A percentile compares a stretch with the other conserved stretches of the same genome.
These are phyloP conservation scores for Nysson spinosus DNA, from an alignment of 2,888 invertebrate genomes.

Conservation along the genomic window DNA sequence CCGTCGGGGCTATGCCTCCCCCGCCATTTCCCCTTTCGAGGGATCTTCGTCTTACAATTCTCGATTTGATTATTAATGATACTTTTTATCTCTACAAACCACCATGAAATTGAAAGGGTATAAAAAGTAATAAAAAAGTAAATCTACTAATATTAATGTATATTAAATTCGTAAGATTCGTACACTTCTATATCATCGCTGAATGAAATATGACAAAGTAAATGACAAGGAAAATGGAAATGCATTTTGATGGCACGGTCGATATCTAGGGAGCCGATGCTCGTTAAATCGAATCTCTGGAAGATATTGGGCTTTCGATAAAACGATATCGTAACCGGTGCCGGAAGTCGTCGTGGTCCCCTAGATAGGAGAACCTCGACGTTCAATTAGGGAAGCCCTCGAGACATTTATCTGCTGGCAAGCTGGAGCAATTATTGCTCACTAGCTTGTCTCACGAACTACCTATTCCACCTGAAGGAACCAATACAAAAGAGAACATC, in stretches of 20 bases:
- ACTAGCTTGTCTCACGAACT: neutral
- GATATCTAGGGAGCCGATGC: too few relatives aligned
- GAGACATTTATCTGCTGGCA: conserved; percentile 7
- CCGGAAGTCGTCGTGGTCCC: neutral
- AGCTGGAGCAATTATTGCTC: conserved; percentile 16
- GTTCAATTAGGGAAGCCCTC: conserved; percentile 4
- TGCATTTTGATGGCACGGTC: too few relatives aligned
- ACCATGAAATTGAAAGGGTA: too few relatives aligned
- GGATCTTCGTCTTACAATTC: too few relatives aligned
- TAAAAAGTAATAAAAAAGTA: too few relatives aligned
- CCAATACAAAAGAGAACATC: conserved; percentile 4
- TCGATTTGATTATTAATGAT: too few relatives aligned
- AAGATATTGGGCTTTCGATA: neutral
- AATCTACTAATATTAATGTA: too few relatives aligned
- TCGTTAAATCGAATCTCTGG: neutral
- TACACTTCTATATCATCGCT: too few relatives aligned
- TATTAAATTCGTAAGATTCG: too few relatives aligned
- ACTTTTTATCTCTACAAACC: too few relatives aligned
- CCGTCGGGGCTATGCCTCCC: too few relatives aligned
- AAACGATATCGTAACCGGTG: neutral
- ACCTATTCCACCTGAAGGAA: neutral
- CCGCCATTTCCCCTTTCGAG: too few relatives aligned
- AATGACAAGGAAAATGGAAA: neutral
- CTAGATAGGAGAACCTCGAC: conserved; percentile 2
- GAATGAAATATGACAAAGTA: neutral